Conservation (phyloP, 2,797 vertebrate species). For the Clarias platycephalus region DNA sequence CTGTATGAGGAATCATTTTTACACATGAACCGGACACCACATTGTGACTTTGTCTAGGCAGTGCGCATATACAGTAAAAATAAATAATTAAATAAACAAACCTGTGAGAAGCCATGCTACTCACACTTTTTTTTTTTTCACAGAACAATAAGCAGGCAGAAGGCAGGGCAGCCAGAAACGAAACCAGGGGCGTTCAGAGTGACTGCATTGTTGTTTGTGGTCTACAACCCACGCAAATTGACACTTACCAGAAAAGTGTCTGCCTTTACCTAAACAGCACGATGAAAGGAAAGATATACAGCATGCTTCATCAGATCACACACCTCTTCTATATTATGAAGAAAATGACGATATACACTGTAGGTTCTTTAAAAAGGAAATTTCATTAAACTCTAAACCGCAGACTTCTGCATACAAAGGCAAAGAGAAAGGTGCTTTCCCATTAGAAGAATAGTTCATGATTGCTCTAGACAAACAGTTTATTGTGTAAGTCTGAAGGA, state of each 20-base stretch:
- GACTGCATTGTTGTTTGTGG: neutral
- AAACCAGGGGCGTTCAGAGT: neutral
- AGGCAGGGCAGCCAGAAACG: neutral
- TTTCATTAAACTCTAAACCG: neutral
- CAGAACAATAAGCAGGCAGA: neutral
- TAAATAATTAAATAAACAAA: too few species aligned
- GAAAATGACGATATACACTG: too few species aligned
- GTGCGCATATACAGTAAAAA: too few species aligned
- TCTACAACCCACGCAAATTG: neutral
- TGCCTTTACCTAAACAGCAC: neutral
- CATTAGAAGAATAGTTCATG: neutral
- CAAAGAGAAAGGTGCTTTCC: constrained; percentile 32
- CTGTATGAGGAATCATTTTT: too few species aligned
- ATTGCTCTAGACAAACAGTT: neutral
- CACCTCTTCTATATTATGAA: neutral
- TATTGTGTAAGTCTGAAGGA: neutral
- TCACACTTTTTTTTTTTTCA: too few species aligned
- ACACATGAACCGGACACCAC: too few species aligned
- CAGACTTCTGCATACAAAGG: neutral
- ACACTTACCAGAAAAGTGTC: neutral
- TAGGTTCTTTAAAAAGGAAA: neutral
- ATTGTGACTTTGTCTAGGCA: too few species aligned
- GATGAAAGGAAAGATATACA: neutral
- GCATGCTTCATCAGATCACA: neutral
- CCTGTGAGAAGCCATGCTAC: neutral